Evolutionary conservation across 1,140 invertebrate genomes (phyloP).

Genomic region (Prorops nasuta): DNA sequence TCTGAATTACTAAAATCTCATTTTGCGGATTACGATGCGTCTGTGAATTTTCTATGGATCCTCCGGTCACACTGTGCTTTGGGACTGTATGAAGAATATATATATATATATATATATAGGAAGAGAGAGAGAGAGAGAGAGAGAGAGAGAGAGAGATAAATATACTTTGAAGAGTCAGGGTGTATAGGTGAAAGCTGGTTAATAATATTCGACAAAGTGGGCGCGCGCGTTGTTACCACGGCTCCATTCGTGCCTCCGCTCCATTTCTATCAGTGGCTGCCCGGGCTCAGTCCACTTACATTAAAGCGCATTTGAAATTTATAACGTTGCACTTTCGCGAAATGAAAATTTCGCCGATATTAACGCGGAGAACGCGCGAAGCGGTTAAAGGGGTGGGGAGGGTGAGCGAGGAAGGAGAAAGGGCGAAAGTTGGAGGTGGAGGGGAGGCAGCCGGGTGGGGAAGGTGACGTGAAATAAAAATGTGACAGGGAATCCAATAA

Average conservation of each 20-base stretch:
- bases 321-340: conserved; percentile 9
- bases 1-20: no score
- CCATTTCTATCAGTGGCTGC: conserved; percentile 2
- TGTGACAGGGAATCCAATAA: conserved; percentile 8
- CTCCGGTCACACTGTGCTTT: no score
- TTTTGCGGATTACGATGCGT: no score
- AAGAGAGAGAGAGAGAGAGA: no score
- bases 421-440: not conserved
- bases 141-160: no score
- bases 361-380: conserved; percentile 6
- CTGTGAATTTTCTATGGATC: no score
- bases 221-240: no score
- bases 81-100: no score
- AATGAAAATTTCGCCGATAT: conserved; percentile 12
- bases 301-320: conserved; percentile 11
- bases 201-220: no score
- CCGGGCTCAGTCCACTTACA: conserved; percentile 3
- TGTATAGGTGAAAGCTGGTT: no score
- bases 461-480: conserved; percentile 8
- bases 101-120: no score
- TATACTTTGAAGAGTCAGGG: no score
- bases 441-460: not conserved
- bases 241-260: not conserved
- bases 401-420: not conserved
- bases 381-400: not conserved